phyloP scores from a whole-genome alignment of 2,888 invertebrate genomes.

The Glomeris marginata region DNA sequence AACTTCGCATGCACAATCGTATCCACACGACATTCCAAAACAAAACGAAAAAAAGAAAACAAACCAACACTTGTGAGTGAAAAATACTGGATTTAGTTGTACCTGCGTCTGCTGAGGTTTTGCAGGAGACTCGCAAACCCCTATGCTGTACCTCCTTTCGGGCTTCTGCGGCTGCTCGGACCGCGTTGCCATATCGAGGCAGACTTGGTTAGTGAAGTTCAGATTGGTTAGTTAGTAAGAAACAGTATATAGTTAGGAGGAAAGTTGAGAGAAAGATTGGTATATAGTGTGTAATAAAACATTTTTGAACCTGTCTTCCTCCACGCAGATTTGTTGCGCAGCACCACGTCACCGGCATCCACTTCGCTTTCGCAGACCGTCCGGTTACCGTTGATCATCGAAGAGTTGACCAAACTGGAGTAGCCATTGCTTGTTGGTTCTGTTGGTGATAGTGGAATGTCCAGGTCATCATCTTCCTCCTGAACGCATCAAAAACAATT shows the following conservation, averaged over 20 bases:
- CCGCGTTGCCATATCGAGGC: slow-evolving; percentile 12
- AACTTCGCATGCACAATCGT: not conserved
- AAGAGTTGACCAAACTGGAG: too few relatives aligned
- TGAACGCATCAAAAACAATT: not conserved
- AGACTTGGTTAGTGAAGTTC: not conserved
- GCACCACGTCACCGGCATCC: slow-evolving; percentile 12
- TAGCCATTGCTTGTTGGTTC: too few relatives aligned
- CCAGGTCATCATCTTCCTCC: slow-evolving; percentile 19
- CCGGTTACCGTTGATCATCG: too few relatives aligned
- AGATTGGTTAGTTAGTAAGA: too few relatives aligned
- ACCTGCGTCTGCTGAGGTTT: slow-evolving; percentile 12
- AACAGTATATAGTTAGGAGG: too few relatives aligned
- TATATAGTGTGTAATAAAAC: too few relatives aligned
- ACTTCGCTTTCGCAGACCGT: slow-evolving; percentile 10
- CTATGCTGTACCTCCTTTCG: slow-evolving; percentile 25
- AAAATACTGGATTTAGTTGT: not conserved
- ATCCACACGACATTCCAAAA: not conserved
- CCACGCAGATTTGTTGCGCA: too few relatives aligned
- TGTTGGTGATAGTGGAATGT: slow-evolving; percentile 15
- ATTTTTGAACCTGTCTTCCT: too few relatives aligned
- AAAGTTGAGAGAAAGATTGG: too few relatives aligned
- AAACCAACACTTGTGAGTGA: not conserved
- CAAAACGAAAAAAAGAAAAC: slow-evolving; percentile 4
- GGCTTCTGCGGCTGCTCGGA: slow-evolving; percentile 13
- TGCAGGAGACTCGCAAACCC: slow-evolving; percentile 24